Percentiles rank a stretch among this genome's conserved stretches.
These are phyloP conservation scores for Tokudaia muenninki DNA, from an alignment of 2,797 vertebrate species.

Conservation along the genomic window DNA sequence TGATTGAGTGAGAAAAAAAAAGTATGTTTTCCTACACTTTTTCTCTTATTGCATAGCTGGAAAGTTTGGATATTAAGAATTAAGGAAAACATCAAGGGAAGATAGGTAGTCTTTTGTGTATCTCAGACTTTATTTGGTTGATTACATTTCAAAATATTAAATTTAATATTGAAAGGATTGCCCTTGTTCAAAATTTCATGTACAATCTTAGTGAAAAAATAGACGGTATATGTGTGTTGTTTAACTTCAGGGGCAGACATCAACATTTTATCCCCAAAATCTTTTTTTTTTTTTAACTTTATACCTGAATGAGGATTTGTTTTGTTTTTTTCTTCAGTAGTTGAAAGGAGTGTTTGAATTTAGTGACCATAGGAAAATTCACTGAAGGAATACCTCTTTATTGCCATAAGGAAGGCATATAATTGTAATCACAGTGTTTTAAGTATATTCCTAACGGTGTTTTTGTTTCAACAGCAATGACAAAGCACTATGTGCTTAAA, in stretches of 20 bases:
- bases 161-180: slow-evolving; percentile 10
- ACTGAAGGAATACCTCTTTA: slow-evolving; percentile 61
- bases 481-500: slow-evolving; percentile 28
- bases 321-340: slow-evolving; percentile 42
- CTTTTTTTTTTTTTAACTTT: neutral
- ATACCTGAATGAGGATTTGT: neutral
- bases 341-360: slow-evolving; percentile 17
- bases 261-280: slow-evolving; percentile 44
- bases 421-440: slow-evolving; percentile 40
- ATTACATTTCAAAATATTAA: slow-evolving; percentile 59
- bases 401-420: slow-evolving; percentile 2
- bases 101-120: slow-evolving; percentile 66
- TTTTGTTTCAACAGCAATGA: slow-evolving; percentile 28
- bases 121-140: slow-evolving; percentile 69
- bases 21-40: neutral
- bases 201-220: slow-evolving; percentile 66
- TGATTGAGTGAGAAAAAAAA: neutral
- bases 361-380: neutral
- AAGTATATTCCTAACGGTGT: slow-evolving; percentile 19
- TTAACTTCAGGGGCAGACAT: neutral
- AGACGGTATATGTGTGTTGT: slow-evolving; percentile 59
- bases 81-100: neutral
- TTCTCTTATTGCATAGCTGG: slow-evolving; percentile 12
- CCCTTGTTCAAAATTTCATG: slow-evolving; percentile 66
- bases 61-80: slow-evolving; percentile 52